These are phyloP conservation scores for Bryconaethiops microstoma DNA, from an alignment of 2,797 vertebrate genomes.

Conservation along the genomic window DNA sequence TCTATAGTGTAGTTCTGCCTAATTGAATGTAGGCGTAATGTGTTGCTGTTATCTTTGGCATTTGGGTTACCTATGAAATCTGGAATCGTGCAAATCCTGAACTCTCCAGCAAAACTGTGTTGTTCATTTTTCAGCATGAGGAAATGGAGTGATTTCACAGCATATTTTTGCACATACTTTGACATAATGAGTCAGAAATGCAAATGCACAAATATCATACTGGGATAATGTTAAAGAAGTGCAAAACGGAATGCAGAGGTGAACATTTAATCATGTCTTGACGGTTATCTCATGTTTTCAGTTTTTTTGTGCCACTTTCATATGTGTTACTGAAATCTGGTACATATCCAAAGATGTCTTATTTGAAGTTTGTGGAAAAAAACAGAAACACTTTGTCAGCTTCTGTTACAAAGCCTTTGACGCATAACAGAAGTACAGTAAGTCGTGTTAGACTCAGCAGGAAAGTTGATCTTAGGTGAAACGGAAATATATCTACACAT, in stretches of 20 bases:
- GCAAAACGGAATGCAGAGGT: not conserved
- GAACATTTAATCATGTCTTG: not conserved
- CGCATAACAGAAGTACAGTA: too few species aligned
- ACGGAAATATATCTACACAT: not conserved
- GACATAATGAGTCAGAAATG: not conserved
- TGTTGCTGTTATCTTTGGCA: slow-evolving; percentile 69
- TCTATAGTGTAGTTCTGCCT: slow-evolving; percentile 64
- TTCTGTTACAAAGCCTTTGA: too few species aligned
- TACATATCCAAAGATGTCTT: too few species aligned
- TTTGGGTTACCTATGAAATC: slow-evolving; percentile 68
- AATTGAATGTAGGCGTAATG: slow-evolving; percentile 74
- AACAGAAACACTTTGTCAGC: too few species aligned
- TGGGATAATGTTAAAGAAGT: not conserved
- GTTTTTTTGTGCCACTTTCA: too few species aligned
- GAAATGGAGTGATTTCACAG: slow-evolving; percentile 13
- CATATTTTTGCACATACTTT: not conserved
- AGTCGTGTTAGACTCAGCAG: not conserved
- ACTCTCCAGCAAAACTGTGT: slow-evolving; percentile 22
- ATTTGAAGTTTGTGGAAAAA: too few species aligned
- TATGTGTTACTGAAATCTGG: too few species aligned
- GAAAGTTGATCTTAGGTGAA: not conserved
- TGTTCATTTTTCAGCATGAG: slow-evolving; percentile 25
- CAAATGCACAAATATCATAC: not conserved
- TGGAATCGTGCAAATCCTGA: slow-evolving; percentile 55
- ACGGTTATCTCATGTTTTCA: too few species aligned